A percentile compares a stretch with the other conserved stretches of the same genome.
Evolutionary conservation across 2,888 invertebrate genomes (phyloP).

Genomic region (Lasioglossum lativentre): DNA sequence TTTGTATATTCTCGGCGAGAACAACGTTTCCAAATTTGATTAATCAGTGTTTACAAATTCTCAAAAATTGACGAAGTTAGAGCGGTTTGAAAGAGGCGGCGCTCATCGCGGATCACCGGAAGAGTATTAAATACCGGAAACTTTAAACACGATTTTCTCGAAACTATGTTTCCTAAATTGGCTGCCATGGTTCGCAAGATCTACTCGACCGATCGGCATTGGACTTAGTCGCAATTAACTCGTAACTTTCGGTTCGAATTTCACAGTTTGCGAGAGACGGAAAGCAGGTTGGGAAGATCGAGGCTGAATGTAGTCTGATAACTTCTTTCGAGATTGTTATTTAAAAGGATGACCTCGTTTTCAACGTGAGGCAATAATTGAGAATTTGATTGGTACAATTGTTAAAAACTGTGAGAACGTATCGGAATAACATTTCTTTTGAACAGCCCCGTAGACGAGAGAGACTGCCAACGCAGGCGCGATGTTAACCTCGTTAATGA

Average conservation of each 20-base stretch:
- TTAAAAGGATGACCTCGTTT: not conserved
- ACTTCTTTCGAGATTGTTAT: not conserved
- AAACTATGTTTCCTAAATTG: not conserved
- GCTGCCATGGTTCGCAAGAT: not conserved
- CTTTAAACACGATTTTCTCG: slow-evolving; percentile 4
- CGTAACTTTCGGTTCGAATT: not conserved
- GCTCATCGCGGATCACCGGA: not conserved
- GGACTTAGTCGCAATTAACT: not conserved
- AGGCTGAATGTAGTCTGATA: too few relatives aligned
- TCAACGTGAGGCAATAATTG: too few relatives aligned
- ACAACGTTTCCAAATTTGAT: not conserved
- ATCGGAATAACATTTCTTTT: not conserved
- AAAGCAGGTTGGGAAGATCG: not conserved
- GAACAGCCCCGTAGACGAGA: too few relatives aligned
- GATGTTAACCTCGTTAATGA: slow-evolving; percentile 27
- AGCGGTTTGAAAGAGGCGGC: not conserved
- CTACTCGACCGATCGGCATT: not conserved
- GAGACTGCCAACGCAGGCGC: not conserved
- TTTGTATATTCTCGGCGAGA: not conserved
- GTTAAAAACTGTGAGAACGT: not conserved
- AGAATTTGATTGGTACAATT: not conserved
- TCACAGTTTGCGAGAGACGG: not conserved
- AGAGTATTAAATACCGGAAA: not conserved
- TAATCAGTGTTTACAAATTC: not conserved
- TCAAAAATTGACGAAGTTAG: not conserved